A percentile compares a stretch with the other conserved stretches of the same genome.
Conservation (phyloP, 1,140 invertebrate genomes). For the Holcopasites calliopsidis region DNA sequence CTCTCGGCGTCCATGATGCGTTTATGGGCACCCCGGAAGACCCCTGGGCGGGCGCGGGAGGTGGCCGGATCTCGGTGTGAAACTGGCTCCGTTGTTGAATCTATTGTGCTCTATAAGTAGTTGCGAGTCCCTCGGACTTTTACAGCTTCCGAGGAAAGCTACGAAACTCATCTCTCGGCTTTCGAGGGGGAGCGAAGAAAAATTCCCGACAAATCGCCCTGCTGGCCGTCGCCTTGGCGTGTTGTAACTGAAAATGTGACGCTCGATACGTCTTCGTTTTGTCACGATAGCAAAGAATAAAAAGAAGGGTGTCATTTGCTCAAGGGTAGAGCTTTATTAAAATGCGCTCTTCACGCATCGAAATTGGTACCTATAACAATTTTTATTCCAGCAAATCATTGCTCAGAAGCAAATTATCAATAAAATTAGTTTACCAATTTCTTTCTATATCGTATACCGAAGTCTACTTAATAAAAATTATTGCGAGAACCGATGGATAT, state of each 20-base stretch:
- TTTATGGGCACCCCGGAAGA: conserved; percentile 68
- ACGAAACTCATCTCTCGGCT: conserved; percentile 17
- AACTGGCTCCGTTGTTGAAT: conserved; percentile 68
- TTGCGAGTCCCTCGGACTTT: conserved; percentile 53
- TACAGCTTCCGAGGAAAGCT: conserved; percentile 61
- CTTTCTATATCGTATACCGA: too few relatives aligned
- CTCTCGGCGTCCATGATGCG: conserved; percentile 68
- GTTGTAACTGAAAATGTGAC: neutral
- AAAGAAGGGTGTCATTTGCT: neutral
- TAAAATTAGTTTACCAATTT: too few relatives aligned
- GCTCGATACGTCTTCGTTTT: neutral
- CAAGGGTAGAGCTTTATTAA: too few relatives aligned
- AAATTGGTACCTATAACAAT: too few relatives aligned
- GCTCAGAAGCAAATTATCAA: too few relatives aligned
- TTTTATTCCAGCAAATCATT: too few relatives aligned
- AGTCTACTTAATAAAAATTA: too few relatives aligned
- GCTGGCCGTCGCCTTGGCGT: neutral
- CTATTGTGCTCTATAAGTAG: conserved; percentile 73
- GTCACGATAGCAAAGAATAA: neutral
- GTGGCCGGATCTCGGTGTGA: conserved; percentile 68
- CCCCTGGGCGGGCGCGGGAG: conserved; percentile 61
- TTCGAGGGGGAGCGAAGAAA: conserved; percentile 36
- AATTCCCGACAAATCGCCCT: conserved; percentile 30
- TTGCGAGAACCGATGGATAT: too few relatives aligned
- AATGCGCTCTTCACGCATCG: too few relatives aligned